Evolutionary conservation across 2,888 invertebrate species (phyloP).

Genomic region (Entomobrya multifasciata): DNA sequence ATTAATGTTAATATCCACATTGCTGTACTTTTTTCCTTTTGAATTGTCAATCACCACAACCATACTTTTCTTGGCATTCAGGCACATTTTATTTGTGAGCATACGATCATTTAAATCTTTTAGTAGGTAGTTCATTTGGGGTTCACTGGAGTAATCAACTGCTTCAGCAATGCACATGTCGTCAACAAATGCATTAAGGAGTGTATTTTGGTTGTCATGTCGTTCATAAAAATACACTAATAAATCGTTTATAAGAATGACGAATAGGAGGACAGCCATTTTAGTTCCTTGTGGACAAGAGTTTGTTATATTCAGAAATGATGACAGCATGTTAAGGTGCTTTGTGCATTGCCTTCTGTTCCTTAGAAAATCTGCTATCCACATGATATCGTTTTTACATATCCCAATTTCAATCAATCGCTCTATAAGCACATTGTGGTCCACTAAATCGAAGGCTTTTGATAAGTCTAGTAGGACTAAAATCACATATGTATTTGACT

Average conservation of each 20-base stretch:
- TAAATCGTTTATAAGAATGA: too few relatives aligned
- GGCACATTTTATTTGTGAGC: slow-evolving; percentile 17
- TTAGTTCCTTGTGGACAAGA: not conserved
- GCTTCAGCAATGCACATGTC: too few relatives aligned
- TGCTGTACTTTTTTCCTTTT: slow-evolving; percentile 8
- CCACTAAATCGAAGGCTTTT: not conserved
- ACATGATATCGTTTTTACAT: not conserved
- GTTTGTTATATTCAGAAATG: not conserved
- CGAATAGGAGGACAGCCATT: not conserved
- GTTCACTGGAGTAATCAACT: too few relatives aligned
- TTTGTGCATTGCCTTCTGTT: too few relatives aligned
- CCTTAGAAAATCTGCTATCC: too few relatives aligned
- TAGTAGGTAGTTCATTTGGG: not conserved
- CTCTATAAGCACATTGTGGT: not conserved
- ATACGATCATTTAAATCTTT: not conserved
- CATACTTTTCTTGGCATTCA: slow-evolving; percentile 46
- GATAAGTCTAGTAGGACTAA: not conserved
- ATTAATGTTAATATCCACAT: not conserved
- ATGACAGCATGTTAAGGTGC: too few relatives aligned
- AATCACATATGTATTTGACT: not conserved
- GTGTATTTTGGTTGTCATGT: too few relatives aligned
- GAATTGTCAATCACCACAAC: slow-evolving; percentile 48
- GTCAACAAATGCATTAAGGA: too few relatives aligned
- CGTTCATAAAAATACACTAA: too few relatives aligned
- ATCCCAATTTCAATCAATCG: not conserved